Conservation (phyloP, 1,140 invertebrate genomes). For the Melanaphis sacchari region DNA sequence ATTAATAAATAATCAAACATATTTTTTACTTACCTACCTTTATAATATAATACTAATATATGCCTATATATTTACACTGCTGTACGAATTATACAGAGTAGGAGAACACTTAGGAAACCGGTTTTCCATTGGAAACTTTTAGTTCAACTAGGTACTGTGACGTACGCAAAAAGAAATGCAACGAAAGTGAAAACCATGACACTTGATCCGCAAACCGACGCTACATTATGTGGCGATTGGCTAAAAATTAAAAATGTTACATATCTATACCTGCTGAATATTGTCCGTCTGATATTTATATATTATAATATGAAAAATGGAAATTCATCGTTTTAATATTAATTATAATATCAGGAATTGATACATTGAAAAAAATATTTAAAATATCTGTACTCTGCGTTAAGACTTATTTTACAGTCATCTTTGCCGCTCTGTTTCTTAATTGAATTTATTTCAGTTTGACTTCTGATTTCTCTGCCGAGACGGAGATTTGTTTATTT, state of each 20-base stretch:
- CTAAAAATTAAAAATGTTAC: background rate
- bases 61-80: background rate
- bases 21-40: background rate
- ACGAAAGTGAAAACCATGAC: constrained; percentile 20
- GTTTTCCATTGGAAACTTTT: constrained; percentile 52
- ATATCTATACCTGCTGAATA: background rate
- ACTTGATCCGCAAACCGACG: background rate
- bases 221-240: background rate
- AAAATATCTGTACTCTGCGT: background rate
- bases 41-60: background rate
- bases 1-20: background rate
- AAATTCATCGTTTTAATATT: background rate
- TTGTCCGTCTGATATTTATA: background rate
- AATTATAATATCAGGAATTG: background rate
- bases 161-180: constrained; percentile 13
- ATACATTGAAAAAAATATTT: background rate
- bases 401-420: background rate
- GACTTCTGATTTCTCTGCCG: background rate
- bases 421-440: background rate
- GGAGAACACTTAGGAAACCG: constrained; percentile 10
- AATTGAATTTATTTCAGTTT: background rate
- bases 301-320: background rate
- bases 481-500: background rate
- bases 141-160: background rate
- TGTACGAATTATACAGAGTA: background rate